These are phyloP conservation scores for Neuroscelio doddi DNA, from an alignment of 2,888 invertebrate genomes.

Conservation along the genomic window DNA sequence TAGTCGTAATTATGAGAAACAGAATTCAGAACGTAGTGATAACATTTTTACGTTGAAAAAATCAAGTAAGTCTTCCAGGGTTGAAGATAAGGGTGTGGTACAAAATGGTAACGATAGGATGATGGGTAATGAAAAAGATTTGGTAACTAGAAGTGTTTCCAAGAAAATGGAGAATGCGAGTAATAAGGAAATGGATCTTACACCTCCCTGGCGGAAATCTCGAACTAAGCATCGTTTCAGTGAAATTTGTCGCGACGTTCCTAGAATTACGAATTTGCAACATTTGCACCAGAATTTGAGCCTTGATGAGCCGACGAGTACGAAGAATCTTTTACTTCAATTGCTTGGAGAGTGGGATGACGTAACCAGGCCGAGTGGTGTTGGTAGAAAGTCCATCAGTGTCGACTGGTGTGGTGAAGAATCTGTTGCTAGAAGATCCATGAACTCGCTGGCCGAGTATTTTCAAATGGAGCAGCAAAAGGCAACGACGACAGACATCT, in stretches of 20 bases:
- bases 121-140: background rate
- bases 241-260: conserved; percentile 68
- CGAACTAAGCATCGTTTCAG: conserved; percentile 64
- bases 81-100: background rate
- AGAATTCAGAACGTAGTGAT: conserved; percentile 3
- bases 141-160: conserved; percentile 5
- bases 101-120: background rate
- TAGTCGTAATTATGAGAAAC: conserved; percentile 53
- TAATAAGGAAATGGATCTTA: conserved; percentile 59
- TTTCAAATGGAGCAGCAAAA: conserved; percentile 76
- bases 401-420: conserved; percentile 84
- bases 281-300: conserved; percentile 64
- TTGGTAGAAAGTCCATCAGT: conserved; percentile 79
- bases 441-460: conserved; percentile 87
- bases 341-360: conserved; percentile 84
- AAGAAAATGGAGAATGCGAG: conserved; percentile 6
- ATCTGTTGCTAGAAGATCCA: conserved; percentile 83
- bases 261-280: conserved; percentile 63
- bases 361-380: conserved; percentile 73
- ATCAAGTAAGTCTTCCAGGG: conserved; percentile 4
- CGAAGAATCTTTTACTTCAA: conserved; percentile 84
- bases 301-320: conserved; percentile 72
- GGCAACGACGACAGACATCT: conserved; percentile 36
- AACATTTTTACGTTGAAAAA: conserved; percentile 39
- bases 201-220: conserved; percentile 65